Evolutionary conservation across 1,140 invertebrate species (phyloP), one percentile per base, ranked within the genome.

Genomic region (Philopotamus ludificatus): DNA sequence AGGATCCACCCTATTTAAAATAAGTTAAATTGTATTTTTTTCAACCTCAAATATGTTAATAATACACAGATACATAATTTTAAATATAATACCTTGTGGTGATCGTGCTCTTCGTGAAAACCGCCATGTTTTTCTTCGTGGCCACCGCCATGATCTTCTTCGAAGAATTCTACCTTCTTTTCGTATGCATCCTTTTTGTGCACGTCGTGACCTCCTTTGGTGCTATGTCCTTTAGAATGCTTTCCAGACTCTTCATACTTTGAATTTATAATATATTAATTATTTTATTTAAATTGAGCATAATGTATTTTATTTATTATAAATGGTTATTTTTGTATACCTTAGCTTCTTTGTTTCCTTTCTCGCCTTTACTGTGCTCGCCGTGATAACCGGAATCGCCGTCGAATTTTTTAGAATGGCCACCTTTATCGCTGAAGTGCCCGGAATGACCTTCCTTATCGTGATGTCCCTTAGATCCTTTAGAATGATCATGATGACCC

Each of bases 141-240:
- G 0, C 78, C 83, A 12, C 82, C 84, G 65, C 87, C 86, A 28
- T 87, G 83, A 68, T 85, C 83, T 71, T 89, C 87, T 65, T 88
- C 87, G 65, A 86, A 88, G 79, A 89, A 89, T 70, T 88, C 85
- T 9, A 87, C 83, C 63, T 86, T 87, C 73, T 88, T 89, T 65
- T 87, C 84, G 71, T 88, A 89, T 69, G 88, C 87, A 62, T 89
- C 86, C 72, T 88, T 88, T 71, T 89, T 89, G 70, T 87, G 85
- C 22, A 89, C 82, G 68, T 86, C 87, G 68, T 89, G 87, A 70
- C 85, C 84, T 7, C 87, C 87, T 73, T 88, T 87, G 0, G 87
- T 88, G 71, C 83, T 87, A 73, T 88, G 85, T 0, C 87, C 87
- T 73, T 89, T 88, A 10, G 84, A 83, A 63, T 88, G 86, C 69